Base-by-base conservation (phyloP, 1,140 invertebrate species). In the Cephus cinctus region DNA sequence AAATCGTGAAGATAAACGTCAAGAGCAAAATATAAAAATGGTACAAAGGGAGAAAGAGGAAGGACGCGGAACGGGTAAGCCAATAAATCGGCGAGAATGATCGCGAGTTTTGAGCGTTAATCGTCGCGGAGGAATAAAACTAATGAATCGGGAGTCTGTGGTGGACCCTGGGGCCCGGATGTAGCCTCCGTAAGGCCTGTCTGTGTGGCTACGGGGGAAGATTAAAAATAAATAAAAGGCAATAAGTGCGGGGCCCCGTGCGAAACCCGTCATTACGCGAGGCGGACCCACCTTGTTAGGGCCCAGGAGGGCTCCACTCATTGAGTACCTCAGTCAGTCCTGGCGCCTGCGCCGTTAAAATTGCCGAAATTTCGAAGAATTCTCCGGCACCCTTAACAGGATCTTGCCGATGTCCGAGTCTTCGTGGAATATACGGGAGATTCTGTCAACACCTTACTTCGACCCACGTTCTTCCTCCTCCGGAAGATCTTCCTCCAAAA, bases 161-260 rank as follows among this genome's bases (percentile, higher is more conserved):
- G 52, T 54, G 52, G 52, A 50, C 62, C 68, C 60, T 59, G 46
- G 56, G 69, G 69, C 61, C 67, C 72, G 72, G 72, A 75, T 75
- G 71, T 65, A 50, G 52, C 68, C 63, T 67, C 65, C 54, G 62
- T 67, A 54, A 51, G 57, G 46, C 36, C 22, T 20, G 35, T 52
- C 54, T 35, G 47, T 27, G 40, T 43, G 47, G 38, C 40, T 43
- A 58, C 62, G 57, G 58, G 52, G 50, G 56, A 63, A 65, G 69
- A 76, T 65, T 70, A 67, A 71, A 72, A 74, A 75, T 74, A 75
- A 75, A 74, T 75, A 75, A 76, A 73, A 76, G 69, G 65, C 70
- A 71, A 67, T 76, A 76, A 75, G 70, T 76, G 70, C 67, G 64
- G 72, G 67, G 69, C 62, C 69, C 69, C 66, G 72, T 65, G 73